A percentile compares a stretch with the other conserved stretches of the same genome.
Evolutionary conservation across 2,797 vertebrate genomes (phyloP).

Genomic region (Zenarchopterus dispar): DNA sequence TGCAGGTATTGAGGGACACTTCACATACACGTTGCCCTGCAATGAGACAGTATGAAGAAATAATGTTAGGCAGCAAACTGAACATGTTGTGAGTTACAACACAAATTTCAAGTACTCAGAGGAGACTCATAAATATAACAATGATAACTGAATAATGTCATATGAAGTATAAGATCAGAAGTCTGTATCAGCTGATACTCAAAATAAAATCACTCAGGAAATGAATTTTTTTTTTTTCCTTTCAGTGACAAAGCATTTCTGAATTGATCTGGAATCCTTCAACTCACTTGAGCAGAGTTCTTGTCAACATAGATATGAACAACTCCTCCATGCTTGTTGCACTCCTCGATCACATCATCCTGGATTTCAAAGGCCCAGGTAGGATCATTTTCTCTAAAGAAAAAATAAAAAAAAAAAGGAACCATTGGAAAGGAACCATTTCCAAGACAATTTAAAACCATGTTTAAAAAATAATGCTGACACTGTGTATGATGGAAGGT

Average conservation of each 20-base stretch:
- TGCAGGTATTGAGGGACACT: conserved; percentile 95
- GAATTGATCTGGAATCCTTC: neutral
- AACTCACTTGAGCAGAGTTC: conserved; percentile 94
- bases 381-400: conserved; percentile 81
- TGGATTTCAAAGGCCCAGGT: conserved; percentile 95
- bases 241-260: too few species aligned
- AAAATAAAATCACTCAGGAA: too few species aligned
- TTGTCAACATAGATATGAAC: conserved; percentile 98
- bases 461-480: too few species aligned
- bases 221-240: too few species aligned
- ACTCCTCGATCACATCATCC: conserved; percentile 98
- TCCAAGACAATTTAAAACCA: too few species aligned
- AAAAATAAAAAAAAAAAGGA: neutral
- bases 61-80: neutral
- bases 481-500: too few species aligned
- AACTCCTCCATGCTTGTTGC: conserved; percentile 97
- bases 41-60: conserved; percentile 2
- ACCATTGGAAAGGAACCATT: too few species aligned
- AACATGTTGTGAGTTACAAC: neutral
- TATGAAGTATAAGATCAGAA: too few species aligned
- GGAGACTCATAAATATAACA: neutral
- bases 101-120: neutral
- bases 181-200: too few species aligned
- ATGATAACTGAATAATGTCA: neutral
- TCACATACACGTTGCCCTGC: conserved; percentile 98